A percentile compares a stretch with the other conserved stretches of the same genome.
phyloP scores from a whole-genome alignment of 1,140 invertebrate species.

The Pollicipes pollicipes region DNA sequence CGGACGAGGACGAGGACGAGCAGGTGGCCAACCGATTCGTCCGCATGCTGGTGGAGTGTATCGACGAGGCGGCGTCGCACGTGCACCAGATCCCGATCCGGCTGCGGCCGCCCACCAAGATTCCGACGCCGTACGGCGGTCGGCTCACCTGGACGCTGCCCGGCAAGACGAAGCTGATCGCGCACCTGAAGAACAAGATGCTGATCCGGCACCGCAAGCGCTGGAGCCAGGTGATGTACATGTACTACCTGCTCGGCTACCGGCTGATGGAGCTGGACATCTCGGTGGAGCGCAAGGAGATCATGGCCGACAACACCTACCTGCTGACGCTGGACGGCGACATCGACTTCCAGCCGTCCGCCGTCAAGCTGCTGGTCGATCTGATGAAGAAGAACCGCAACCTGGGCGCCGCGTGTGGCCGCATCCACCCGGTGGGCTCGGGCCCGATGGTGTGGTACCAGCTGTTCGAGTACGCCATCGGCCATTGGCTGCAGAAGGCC shows the following conservation, averaged over 20 bases:
- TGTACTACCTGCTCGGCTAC: conserved; percentile 94
- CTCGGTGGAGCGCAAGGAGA: conserved; percentile 77
- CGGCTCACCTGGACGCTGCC: conserved; percentile 83
- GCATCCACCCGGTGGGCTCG: conserved; percentile 92
- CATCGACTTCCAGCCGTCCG: conserved; percentile 93
- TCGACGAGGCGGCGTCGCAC: conserved; percentile 86
- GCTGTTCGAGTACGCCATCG: conserved; percentile 96
- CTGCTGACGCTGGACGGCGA: conserved; percentile 91
- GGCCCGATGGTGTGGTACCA: conserved; percentile 99
- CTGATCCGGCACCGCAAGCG: conserved; percentile 90
- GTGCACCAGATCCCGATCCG: conserved; percentile 84
- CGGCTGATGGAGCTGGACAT: conserved; percentile 86
- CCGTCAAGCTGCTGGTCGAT: conserved; percentile 84
- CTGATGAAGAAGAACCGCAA: conserved; percentile 98
- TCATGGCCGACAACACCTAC: conserved; percentile 91
- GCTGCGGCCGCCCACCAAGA: conserved; percentile 77
- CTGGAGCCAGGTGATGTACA: conserved; percentile 97
- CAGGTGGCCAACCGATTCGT: conserved; percentile 91
- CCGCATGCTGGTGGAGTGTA: conserved; percentile 72
- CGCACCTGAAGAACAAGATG: conserved; percentile 90
- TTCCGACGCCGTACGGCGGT: conserved; percentile 87
- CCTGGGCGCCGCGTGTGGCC: conserved; percentile 91
- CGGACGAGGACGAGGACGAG: conserved; percentile 84
- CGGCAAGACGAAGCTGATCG: conserved; percentile 93
- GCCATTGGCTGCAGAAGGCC: conserved; percentile 99